Base-by-base conservation (phyloP, 1,140 invertebrate genomes). In the Drosophila triauraria region DNA sequence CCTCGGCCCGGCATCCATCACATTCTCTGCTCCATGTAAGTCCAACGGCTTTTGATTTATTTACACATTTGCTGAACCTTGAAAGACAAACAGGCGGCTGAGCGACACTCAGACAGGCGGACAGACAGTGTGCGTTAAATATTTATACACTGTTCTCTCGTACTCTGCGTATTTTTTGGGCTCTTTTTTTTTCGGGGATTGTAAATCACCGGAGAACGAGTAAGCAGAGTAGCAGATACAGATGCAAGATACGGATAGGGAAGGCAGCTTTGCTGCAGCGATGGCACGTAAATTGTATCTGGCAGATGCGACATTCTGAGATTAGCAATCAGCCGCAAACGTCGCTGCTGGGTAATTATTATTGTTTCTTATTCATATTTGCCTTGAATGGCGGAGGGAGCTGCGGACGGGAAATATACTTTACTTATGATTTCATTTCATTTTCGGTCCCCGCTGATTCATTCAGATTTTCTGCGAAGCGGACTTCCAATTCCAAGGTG, bases 401-500 rank as follows among this genome's bases (percentile, higher is more conserved):
- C 30, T 8, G 13, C 3, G 20, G 30, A 20, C 20, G 40, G 40
- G n/a, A 50, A 42, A 51, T 56, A 64, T 54, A 43, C n/a, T n/a
- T n/a, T 43, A 38, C 13, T 54, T 54, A 40, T 50, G 47, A 70
- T 57, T 72, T 57, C 48, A 68, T 70, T 42, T 69, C 12, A 35
- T 17, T 48, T 69, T 51, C 13, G 61, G 53, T 59, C 17, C 8
- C 17, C 61, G 35, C 27, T 82, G 70, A 86, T 56, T 86, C 70
- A 85, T 70, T 56, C 51, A 50, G 10, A 79, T 65, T 71, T 86
- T 81, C 82, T 75, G 78, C 74, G 75, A 86, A 79, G 69, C 75
- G 69, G 86, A 83, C 46, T 70, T 70, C 38, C 40, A 46, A 64
- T 72, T 79, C 69, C 67, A 76, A 86, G 82, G 78, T 85, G 82